Conservation (phyloP, 2,888 invertebrate species). For the Lasioglossum villosulum region DNA sequence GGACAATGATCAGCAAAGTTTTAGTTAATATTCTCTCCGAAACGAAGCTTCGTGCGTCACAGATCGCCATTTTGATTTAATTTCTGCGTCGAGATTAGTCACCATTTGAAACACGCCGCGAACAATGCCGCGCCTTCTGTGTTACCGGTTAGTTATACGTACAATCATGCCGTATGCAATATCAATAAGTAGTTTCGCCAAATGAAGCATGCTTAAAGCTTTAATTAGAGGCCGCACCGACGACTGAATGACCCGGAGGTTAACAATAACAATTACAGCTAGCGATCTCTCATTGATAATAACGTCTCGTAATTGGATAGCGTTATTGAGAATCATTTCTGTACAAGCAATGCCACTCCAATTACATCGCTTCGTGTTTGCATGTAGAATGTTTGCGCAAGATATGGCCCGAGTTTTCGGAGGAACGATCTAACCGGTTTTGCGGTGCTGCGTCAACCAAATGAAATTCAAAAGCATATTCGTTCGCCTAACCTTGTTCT, state of each 20-base stretch:
- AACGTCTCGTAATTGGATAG: conserved; percentile 28
- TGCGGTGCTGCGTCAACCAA: neutral
- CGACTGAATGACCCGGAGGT: neutral
- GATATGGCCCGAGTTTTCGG: neutral
- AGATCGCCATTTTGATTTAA: neutral
- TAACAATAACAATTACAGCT: neutral
- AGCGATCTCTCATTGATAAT: neutral
- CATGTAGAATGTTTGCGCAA: neutral
- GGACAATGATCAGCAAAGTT: neutral
- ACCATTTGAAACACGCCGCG: neutral
- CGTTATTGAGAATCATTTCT: conserved; percentile 48
- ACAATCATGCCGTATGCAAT: neutral
- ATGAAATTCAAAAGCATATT: neutral
- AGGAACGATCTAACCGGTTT: neutral
- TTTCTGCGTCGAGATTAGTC: neutral
- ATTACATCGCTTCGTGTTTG: conserved; percentile 1
- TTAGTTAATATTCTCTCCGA: neutral
- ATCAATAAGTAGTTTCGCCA: neutral
- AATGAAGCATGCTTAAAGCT: neutral
- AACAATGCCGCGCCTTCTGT: neutral
- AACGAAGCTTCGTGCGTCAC: neutral
- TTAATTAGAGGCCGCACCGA: neutral
- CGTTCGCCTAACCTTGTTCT: neutral
- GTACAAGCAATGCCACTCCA: conserved; percentile 51
- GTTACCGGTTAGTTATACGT: neutral